A percentile compares a stretch with the other conserved stretches of the same genome.
Conservation (phyloP, 1,140 invertebrate species). For the Zaprionus tsacasi region DNA sequence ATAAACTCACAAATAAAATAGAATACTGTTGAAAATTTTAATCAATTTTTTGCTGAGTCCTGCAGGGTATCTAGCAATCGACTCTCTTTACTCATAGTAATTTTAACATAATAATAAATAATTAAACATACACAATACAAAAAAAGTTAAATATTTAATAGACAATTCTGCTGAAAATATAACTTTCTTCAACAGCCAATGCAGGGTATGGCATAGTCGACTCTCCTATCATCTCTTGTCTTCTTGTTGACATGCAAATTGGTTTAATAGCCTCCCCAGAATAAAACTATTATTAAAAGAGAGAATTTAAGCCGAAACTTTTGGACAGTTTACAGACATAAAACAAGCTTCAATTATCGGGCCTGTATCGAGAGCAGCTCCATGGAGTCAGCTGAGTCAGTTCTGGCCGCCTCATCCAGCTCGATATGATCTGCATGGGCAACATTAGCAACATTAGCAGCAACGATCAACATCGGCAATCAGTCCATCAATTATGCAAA, state of each 20-base stretch:
- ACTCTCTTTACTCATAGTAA: too few species aligned
- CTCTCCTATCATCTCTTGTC: background rate
- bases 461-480: conserved; percentile 15
- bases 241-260: background rate
- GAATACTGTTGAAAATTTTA: too few species aligned
- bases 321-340: background rate
- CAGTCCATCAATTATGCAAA: conserved; percentile 72
- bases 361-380: background rate
- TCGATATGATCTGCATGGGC: conserved; percentile 21
- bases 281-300: background rate
- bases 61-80: background rate
- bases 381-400: background rate
- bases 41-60: too few species aligned
- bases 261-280: background rate
- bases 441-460: conserved; percentile 10
- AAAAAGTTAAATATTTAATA: too few species aligned
- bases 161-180: background rate
- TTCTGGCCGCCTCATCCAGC: background rate
- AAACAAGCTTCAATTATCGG: background rate
- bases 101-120: too few species aligned
- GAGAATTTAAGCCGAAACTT: background rate
- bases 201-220: background rate
- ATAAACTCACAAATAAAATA: too few species aligned
- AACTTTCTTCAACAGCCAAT: background rate
- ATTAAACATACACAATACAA: too few species aligned